Percentiles rank a stretch among this genome's conserved stretches.
phyloP scores from a whole-genome alignment of 2,113 vertebrate species.

The Pica pica region DNA sequence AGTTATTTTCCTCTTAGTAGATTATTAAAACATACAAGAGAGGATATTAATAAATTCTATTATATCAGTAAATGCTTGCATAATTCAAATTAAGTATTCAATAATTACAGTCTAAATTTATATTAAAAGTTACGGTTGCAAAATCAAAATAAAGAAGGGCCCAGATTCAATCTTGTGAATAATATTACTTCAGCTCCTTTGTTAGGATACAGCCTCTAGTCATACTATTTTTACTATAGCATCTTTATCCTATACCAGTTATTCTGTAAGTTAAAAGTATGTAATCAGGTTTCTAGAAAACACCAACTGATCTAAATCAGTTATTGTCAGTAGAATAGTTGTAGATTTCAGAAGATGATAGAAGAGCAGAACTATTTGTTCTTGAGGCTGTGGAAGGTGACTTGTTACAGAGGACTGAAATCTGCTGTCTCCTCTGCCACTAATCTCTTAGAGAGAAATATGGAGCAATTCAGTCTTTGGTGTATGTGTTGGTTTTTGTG shows the following conservation, averaged over 20 bases:
- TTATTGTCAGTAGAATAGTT: not conserved
- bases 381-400: not conserved
- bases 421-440: not conserved
- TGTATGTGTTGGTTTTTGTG: not conserved
- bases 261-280: not conserved
- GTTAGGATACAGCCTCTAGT: not conserved
- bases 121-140: not conserved
- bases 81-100: not conserved
- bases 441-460: not conserved
- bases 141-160: not conserved
- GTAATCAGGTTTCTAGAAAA: not conserved
- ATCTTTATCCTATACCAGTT: not conserved
- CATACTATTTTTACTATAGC: not conserved
- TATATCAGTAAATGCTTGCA: not conserved
- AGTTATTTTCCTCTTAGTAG: not conserved
- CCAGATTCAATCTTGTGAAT: not conserved
- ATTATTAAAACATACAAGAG: not conserved
- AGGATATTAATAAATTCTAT: not conserved
- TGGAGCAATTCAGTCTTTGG: not conserved
- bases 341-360: not conserved
- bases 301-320: not conserved
- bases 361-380: not conserved
- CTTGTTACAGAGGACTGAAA: not conserved
- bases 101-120: not conserved
- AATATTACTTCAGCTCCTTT: not conserved